Evolutionary conservation across 1,140 invertebrate species (phyloP).

Genomic region (Formica exsecta): DNA sequence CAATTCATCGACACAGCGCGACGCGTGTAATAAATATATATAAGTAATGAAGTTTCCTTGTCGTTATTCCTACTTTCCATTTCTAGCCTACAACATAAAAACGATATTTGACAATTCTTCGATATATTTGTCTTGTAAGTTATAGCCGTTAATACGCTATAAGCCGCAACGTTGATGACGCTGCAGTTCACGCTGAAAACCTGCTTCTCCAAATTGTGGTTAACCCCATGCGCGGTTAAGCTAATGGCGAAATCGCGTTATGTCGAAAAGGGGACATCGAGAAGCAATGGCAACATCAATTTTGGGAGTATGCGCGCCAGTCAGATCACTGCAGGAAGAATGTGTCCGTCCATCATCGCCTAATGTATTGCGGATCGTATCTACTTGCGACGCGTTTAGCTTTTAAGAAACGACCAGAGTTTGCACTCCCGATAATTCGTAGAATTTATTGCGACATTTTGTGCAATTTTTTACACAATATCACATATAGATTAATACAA

Average conservation of each 20-base stretch:
- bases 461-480: neutral
- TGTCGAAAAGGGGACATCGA: constrained; percentile 13
- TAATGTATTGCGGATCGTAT: constrained; percentile 9
- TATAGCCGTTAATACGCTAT: neutral
- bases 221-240: constrained; percentile 30
- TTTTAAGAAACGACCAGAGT: constrained; percentile 5
- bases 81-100: neutral
- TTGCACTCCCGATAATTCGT: neutral
- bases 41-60: neutral
- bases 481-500: neutral
- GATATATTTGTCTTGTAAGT: too few species aligned
- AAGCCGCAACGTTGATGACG: neutral
- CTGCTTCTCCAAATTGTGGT: constrained; percentile 19
- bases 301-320: neutral
- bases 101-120: neutral
- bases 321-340: constrained; percentile 6
- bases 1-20: constrained; percentile 21
- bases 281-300: constrained; percentile 19
- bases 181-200: neutral
- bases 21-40: neutral
- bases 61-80: constrained; percentile 4
- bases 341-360: constrained; percentile 27
- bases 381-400: constrained; percentile 33
- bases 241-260: constrained; percentile 64
- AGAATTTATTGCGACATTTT: neutral